Percentiles rank a stretch among this genome's conserved stretches.
phyloP scores from a whole-genome alignment of 2,113 vertebrate genomes.

The Myodes glareolus region DNA sequence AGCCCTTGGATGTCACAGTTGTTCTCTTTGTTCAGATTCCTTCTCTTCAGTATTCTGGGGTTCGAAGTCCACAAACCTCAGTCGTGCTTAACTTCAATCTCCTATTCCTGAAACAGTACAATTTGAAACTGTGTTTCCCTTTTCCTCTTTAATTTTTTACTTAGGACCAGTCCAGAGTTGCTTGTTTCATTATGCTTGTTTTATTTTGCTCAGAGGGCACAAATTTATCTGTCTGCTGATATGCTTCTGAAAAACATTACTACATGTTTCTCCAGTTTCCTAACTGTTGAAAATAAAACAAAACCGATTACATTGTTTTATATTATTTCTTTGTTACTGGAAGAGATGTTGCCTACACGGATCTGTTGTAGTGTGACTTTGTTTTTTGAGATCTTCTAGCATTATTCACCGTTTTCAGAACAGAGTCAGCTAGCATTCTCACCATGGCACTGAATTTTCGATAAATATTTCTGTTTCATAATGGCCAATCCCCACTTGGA shows the following conservation, averaged over 20 bases:
- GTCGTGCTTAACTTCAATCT: not conserved
- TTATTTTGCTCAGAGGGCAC: not conserved
- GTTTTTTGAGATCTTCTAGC: not conserved
- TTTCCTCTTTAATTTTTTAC: not conserved
- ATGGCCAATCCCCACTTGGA: not conserved
- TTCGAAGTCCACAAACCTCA: not conserved
- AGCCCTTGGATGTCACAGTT: not conserved
- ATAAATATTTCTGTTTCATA: not conserved
- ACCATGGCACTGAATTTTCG: not conserved
- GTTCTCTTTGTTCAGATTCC: rapidly evolving
- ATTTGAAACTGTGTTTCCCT: not conserved
- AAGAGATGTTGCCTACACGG: not conserved
- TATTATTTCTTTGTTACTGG: not conserved
- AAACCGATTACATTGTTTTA: not conserved
- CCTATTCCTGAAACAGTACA: not conserved
- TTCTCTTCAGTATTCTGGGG: not conserved
- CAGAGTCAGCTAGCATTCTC: not conserved
- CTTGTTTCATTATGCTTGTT: not conserved
- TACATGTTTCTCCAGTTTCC: not conserved
- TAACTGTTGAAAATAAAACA: not conserved
- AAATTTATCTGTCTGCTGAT: not conserved
- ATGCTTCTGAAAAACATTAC: not conserved
- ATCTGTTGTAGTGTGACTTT: not conserved
- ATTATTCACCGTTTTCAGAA: not conserved
- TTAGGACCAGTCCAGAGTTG: not conserved